Conservation (phyloP, 2,797 vertebrate species). For the Falco rusticolus region DNA sequence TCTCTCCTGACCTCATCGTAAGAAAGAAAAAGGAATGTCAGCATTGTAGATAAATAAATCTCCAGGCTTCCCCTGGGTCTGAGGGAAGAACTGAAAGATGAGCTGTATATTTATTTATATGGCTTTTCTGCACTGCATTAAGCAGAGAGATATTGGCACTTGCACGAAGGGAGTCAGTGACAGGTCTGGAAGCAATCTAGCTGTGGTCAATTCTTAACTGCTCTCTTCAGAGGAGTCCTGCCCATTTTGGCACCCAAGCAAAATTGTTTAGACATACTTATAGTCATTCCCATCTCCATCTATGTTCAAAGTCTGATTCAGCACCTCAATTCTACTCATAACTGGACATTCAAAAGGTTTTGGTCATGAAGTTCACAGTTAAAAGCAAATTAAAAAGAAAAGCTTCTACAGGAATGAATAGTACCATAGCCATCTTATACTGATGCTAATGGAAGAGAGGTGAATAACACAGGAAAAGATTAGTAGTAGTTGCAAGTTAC, state of each 20-base stretch:
- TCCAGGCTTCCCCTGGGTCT: not conserved
- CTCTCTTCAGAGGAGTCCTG: not conserved
- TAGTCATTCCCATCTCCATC: not conserved
- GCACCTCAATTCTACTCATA: not conserved
- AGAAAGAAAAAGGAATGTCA: not conserved
- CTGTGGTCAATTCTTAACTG: not conserved
- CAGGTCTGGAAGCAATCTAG: not conserved
- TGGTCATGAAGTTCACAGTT: not conserved
- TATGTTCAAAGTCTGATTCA: not conserved
- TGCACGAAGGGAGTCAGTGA: rapidly evolving
- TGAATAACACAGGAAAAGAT: not conserved
- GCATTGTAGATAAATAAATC: not conserved
- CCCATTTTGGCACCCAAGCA: not conserved
- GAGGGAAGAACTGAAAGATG: not conserved
- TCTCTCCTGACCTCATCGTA: not conserved
- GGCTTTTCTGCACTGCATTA: not conserved
- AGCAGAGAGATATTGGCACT: not conserved
- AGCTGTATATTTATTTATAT: not conserved
- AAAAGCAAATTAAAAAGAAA: not conserved
- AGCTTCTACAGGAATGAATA: not conserved
- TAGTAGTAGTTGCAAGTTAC: not conserved
- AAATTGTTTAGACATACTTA: not conserved
- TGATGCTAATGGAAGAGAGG: not conserved
- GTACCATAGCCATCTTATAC: not conserved
- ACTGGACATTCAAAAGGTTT: not conserved